Evolutionary conservation across 2,113 vertebrate species (phyloP), one percentile per base, ranked within the genome.

Genomic region (Nibea albiflora): DNA sequence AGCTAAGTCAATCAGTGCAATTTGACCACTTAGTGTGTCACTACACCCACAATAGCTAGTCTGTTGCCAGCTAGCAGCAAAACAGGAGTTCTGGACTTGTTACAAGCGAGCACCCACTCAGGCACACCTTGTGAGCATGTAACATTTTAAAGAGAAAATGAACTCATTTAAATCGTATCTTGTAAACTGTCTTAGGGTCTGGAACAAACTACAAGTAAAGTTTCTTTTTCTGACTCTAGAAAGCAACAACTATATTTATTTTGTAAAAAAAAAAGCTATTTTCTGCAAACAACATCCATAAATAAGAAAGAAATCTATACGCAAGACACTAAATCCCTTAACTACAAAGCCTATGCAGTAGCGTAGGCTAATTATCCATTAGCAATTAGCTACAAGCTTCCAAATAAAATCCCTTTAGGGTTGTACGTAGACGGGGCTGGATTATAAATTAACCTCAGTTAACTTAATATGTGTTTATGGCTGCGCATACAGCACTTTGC

Each of bases 1-100:
- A 70, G 70, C 44, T 77, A 88, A 90, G 76, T 73, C 79, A 70
- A 86, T 92, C 77, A 88, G 67, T 49, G 39, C 65, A 76, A 75
- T 81, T 88, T 49, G n/a, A 70, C 63, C 31, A 56, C 52, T 68
- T 57, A 71, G 78, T 66, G 73, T 83, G 80, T 90, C 82, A 76
- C 64, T 74, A 57, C 47, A 22, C 50, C 69, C 64, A 80, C 71
- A 64, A 31, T 58, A 26, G 44, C 67, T 61, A 52, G 75, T 70
- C 58, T 75, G 44, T 44, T 53, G 14, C 66, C 47, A 31, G 70
- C 46, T 54, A 22, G 20, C 56, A 26, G 11, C 52, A 78, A 66
- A 83, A 67, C 74, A 69, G 28, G 57, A 78, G 44, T 47, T 28
- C 31, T 60, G 62, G 16, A 63, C 28, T n/a, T 26, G 49, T 46